A percentile compares a stretch with the other conserved stretches of the same genome.
Evolutionary conservation across 37 sponge, comb jelly and placozoan genomes (phyloP).

Genomic region (Geodia barretti): DNA sequence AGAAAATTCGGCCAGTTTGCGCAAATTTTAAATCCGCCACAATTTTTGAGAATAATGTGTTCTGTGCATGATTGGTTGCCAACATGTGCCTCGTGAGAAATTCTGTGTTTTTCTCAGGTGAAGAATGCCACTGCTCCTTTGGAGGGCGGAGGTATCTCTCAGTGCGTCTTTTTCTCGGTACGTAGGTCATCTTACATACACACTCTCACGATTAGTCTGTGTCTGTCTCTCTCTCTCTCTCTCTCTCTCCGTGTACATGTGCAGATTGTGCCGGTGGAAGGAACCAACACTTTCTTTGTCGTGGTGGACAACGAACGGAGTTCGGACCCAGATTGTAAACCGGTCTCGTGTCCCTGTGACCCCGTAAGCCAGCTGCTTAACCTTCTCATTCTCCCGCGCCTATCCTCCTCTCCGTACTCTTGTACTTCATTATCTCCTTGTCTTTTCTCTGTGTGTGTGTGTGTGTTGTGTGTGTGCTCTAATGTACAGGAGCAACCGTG

Average conservation of each 20-base stretch:
- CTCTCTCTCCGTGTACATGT: too few relatives aligned
- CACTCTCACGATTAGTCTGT: background rate
- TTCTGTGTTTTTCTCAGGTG: too few relatives aligned
- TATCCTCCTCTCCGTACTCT: too few relatives aligned
- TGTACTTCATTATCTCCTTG: too few relatives aligned
- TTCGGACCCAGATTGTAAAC: background rate
- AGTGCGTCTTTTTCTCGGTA: conserved; percentile 19
- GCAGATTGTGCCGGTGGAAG: conserved; percentile 2
- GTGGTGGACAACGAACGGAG: conserved; percentile 1
- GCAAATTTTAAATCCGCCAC: too few relatives aligned
- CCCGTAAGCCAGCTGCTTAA: background rate
- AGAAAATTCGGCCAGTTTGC: too few relatives aligned
- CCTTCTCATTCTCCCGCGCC: background rate
- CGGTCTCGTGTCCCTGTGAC: background rate
- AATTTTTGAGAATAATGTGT: too few relatives aligned
- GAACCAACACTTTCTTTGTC: background rate
- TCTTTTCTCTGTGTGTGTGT: too few relatives aligned
- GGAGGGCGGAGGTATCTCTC: background rate
- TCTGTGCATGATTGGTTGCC: too few relatives aligned
- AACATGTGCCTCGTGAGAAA: too few relatives aligned
- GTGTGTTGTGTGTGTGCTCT: too few relatives aligned
- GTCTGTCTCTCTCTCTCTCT: background rate
- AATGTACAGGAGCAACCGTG: background rate
- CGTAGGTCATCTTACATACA: too few relatives aligned
- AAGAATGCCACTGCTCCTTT: background rate